These are phyloP conservation scores for Acanthochromis polyacanthus DNA, from an alignment of 2,113 vertebrate species.

Conservation along the genomic window DNA sequence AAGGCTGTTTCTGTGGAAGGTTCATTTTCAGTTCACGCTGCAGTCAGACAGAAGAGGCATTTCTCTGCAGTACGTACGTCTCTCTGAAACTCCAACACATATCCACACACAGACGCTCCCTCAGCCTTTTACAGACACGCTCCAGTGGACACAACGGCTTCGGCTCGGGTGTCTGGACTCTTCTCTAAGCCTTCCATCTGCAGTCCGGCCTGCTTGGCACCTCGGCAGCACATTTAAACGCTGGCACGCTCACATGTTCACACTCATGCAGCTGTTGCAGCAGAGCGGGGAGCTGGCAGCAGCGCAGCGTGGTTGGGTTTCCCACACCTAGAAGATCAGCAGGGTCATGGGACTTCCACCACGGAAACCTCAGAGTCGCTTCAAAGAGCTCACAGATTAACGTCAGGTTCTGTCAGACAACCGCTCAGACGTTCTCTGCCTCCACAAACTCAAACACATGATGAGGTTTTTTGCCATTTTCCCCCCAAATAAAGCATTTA, in stretches of 20 bases:
- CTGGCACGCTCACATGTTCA: slow-evolving; percentile 19
- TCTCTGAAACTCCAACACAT: neutral
- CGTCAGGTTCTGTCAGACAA: neutral
- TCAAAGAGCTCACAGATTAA: neutral
- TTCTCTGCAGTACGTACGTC: neutral
- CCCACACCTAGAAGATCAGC: slow-evolving; percentile 23
- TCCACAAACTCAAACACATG: neutral
- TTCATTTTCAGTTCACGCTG: slow-evolving; percentile 37
- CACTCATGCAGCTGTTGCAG: slow-evolving; percentile 61
- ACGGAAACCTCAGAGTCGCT: slow-evolving; percentile 25
- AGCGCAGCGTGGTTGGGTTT: slow-evolving; percentile 45
- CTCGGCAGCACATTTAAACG: neutral
- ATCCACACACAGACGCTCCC: neutral
- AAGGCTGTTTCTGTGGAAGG: slow-evolving; percentile 15
- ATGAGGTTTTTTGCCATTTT: neutral
- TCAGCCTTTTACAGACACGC: slow-evolving; percentile 15
- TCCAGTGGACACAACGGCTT: neutral
- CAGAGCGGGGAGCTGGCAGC: slow-evolving; percentile 25
- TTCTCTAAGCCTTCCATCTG: slow-evolving; percentile 19
- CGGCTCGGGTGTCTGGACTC: slow-evolving; percentile 40
- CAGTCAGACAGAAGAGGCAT: neutral
- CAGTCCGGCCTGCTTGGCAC: slow-evolving; percentile 21
- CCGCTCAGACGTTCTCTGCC: neutral
- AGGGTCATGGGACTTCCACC: slow-evolving; percentile 19
- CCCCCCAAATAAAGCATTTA: neutral